phyloP scores from a whole-genome alignment of 2,797 vertebrate species.

The Gobionotothen gibberifrons region DNA sequence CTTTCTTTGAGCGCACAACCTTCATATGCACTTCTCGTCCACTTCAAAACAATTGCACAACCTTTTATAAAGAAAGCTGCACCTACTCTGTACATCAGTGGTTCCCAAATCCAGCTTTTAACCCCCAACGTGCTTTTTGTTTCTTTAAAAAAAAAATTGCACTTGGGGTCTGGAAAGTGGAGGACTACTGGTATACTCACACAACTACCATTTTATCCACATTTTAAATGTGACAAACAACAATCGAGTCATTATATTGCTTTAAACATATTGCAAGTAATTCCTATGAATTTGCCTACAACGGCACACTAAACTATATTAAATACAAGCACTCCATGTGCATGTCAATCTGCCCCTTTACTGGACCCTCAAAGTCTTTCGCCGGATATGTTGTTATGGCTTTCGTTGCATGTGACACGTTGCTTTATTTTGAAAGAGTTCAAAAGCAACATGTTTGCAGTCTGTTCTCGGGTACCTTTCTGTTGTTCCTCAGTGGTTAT shows the following conservation, averaged over 20 bases:
- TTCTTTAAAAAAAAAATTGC: slow-evolving; percentile 32
- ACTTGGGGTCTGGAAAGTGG: slow-evolving; percentile 59
- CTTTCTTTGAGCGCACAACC: slow-evolving; percentile 55
- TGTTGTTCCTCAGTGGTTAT: slow-evolving; percentile 62
- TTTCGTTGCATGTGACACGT: slow-evolving; percentile 66
- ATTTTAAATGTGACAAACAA: slow-evolving; percentile 71
- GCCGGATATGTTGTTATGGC: slow-evolving; percentile 72
- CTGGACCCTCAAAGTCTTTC: slow-evolving; percentile 62
- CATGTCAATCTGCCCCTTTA: slow-evolving; percentile 51
- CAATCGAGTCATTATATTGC: slow-evolving; percentile 75
- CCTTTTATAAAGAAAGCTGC: slow-evolving; percentile 64
- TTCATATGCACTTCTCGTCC: slow-evolving; percentile 51
- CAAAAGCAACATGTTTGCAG: slow-evolving; percentile 65
- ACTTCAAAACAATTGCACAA: slow-evolving; percentile 66
- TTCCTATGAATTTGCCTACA: slow-evolving; percentile 76
- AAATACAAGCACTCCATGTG: slow-evolving; percentile 72
- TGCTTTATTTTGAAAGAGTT: slow-evolving; percentile 64
- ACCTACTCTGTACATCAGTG: slow-evolving; percentile 45
- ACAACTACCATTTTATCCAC: slow-evolving; percentile 60
- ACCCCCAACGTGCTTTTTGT: slow-evolving; percentile 27
- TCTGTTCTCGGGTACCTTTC: slow-evolving; percentile 49
- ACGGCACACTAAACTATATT: slow-evolving; percentile 70
- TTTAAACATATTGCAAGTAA: slow-evolving; percentile 83
- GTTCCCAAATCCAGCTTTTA: slow-evolving; percentile 45
- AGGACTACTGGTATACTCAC: slow-evolving; percentile 53